phyloP scores from a whole-genome alignment of 2,888 invertebrate genomes.

The Andrena dorsata region DNA sequence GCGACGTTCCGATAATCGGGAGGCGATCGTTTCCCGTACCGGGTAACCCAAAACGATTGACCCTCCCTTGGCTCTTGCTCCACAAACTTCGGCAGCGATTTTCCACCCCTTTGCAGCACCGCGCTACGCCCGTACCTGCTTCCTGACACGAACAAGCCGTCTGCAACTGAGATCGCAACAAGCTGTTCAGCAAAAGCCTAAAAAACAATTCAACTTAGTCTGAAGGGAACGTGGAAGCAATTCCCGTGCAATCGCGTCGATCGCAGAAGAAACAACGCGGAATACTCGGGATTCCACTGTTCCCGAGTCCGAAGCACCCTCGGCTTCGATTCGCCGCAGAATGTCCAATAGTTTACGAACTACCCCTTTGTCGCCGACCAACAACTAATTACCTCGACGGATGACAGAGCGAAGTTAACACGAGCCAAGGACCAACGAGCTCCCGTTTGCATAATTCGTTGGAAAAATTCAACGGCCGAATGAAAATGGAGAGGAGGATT shows the following conservation, averaged over 20 bases:
- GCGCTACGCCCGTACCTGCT: constrained; percentile 78
- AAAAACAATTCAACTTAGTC: background rate
- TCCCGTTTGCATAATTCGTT: background rate
- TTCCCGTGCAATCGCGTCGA: no score
- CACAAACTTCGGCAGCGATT: constrained; percentile 55
- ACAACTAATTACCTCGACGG: background rate
- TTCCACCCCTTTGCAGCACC: constrained; percentile 39
- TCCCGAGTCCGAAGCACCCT: background rate
- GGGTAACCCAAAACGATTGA: constrained; percentile 81
- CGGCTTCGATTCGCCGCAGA: background rate
- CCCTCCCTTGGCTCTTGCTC: constrained; percentile 78
- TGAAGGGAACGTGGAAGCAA: background rate
- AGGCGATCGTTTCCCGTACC: constrained; percentile 81
- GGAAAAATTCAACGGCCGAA: background rate
- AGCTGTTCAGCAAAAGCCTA: background rate
- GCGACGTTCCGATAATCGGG: constrained; percentile 36
- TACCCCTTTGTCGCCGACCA: background rate
- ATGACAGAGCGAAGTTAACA: background rate
- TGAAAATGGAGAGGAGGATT: background rate
- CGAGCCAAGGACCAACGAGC: background rate
- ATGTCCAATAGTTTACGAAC: background rate
- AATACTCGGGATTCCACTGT: background rate
- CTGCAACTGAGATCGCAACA: constrained; percentile 32
- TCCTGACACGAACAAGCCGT: constrained; percentile 48
- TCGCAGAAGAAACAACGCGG: no score